These are phyloP conservation scores for Naso thynnoides DNA, from an alignment of 2,797 vertebrate species.

Conservation along the genomic window DNA sequence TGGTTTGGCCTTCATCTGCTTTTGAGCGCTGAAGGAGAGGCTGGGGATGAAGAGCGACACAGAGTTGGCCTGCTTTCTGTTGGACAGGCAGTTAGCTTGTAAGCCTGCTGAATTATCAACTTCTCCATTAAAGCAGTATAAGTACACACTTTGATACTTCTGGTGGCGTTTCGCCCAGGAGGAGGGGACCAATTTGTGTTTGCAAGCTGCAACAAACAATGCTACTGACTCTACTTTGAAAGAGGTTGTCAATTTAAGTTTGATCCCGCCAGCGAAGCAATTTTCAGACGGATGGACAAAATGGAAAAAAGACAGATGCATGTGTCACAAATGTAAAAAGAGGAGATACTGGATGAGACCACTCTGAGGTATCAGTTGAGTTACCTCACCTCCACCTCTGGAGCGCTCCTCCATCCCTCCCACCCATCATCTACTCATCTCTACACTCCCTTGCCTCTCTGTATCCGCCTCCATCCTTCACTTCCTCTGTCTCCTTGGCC, in stretches of 20 bases:
- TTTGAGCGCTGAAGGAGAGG: no score
- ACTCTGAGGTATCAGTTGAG: neutral
- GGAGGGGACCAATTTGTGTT: no score
- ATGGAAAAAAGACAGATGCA: neutral
- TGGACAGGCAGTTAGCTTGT: no score
- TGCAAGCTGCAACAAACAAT: no score
- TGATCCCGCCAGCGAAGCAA: neutral
- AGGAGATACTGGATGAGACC: conserved; percentile 14
- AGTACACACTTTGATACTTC: no score
- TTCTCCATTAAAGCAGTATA: no score
- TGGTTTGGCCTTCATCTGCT: no score
- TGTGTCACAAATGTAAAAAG: neutral
- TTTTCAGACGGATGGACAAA: neutral
- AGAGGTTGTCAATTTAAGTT: neutral
- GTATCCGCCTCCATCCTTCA: conserved; percentile 20
- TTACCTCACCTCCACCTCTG: conserved; percentile 20
- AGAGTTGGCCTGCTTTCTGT: no score
- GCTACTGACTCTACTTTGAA: no score
- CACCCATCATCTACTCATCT: conserved; percentile 19
- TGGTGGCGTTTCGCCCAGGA: no score
- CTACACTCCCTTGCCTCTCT: neutral
- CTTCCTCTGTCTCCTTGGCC: conserved; percentile 28
- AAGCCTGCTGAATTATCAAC: no score
- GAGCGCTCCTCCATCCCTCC: conserved; percentile 5
- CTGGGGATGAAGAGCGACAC: no score